Evolutionary conservation across 2,113 vertebrate genomes (phyloP).

Genomic region (Forbesichthys agassizii): DNA sequence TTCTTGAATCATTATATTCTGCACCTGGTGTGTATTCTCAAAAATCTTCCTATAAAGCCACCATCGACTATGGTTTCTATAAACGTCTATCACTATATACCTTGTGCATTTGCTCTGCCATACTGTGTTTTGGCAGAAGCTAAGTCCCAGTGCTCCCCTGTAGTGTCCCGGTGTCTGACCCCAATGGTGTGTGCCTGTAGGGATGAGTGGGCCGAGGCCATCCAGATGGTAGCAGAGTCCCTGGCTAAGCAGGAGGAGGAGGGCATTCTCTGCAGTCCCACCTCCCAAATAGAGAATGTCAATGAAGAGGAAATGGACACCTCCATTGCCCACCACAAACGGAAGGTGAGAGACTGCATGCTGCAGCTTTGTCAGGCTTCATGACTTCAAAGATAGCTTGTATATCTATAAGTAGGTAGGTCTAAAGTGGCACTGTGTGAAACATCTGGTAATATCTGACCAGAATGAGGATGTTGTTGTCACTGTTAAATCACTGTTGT

Average conservation of each 20-base stretch:
- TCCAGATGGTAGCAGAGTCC: conserved; percentile 94
- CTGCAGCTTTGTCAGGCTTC: too few relatives aligned
- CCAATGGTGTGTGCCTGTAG: conserved; percentile 60
- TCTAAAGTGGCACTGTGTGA: too few relatives aligned
- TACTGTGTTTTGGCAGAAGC: neutral
- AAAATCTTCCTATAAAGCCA: too few relatives aligned
- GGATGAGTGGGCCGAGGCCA: conserved; percentile 97
- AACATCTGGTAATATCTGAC: too few relatives aligned
- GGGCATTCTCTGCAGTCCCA: conserved; percentile 82
- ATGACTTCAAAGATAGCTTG: too few relatives aligned
- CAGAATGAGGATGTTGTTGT: too few relatives aligned
- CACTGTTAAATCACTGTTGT: too few relatives aligned
- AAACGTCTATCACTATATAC: too few relatives aligned
- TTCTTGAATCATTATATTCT: too few relatives aligned
- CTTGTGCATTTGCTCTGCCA: too few relatives aligned
- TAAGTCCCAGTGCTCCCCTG: neutral
- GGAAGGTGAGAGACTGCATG: conserved; percentile 64
- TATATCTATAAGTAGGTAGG: neutral
- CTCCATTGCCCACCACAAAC: conserved; percentile 91
- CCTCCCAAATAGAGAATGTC: conserved; percentile 77
- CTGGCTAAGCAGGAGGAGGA: conserved; percentile 97
- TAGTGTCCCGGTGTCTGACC: neutral
- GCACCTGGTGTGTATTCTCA: too few relatives aligned
- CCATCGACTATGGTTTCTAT: too few relatives aligned
- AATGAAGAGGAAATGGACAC: conserved; percentile 88